A percentile compares a stretch with the other conserved stretches of the same genome.
These are phyloP conservation scores for Trididemnum nubilum DNA, from an alignment of 23 tunicate species.

Conservation along the genomic window DNA sequence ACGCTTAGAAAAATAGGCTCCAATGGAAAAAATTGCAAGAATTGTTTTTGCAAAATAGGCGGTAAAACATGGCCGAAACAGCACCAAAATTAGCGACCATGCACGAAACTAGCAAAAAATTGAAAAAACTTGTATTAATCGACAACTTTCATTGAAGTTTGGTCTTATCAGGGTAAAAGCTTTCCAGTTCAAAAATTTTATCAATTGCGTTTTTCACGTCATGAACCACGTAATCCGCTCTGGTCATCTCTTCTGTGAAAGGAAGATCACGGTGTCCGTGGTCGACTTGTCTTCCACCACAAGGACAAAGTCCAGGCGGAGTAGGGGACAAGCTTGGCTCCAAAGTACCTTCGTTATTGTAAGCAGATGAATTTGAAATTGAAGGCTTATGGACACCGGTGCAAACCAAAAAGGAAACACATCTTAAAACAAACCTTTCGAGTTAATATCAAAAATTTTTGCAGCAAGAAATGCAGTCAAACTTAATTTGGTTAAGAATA, in stretches of 20 bases:
- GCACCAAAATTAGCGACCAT: no score
- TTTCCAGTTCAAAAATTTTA: constrained; percentile 78
- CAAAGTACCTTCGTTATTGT: not conserved
- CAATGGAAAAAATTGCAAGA: no score
- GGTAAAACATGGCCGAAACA: no score
- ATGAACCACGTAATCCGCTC: constrained; percentile 63
- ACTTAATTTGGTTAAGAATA: no score
- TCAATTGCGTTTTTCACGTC: constrained; percentile 84
- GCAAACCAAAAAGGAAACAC: constrained; percentile 76
- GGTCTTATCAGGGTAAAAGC: not conserved
- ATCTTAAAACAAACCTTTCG: no score
- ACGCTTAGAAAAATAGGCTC: no score
- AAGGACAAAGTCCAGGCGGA: constrained; percentile 5
- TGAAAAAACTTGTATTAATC: no score
- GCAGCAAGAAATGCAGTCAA: no score
- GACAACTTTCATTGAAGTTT: no score
- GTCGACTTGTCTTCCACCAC: constrained; percentile 44
- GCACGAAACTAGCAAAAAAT: no score
- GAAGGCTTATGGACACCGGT: constrained; percentile 77
- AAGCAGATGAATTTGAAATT: not conserved
- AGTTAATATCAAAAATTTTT: not conserved
- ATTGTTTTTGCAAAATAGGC: no score
- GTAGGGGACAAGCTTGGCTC: constrained; percentile 42
- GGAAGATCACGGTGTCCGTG: constrained; percentile 99
- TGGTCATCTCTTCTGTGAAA: constrained; percentile 74